These are phyloP conservation scores for Malacoraja senta DNA, from an alignment of 2,797 vertebrate species.

Conservation along the genomic window DNA sequence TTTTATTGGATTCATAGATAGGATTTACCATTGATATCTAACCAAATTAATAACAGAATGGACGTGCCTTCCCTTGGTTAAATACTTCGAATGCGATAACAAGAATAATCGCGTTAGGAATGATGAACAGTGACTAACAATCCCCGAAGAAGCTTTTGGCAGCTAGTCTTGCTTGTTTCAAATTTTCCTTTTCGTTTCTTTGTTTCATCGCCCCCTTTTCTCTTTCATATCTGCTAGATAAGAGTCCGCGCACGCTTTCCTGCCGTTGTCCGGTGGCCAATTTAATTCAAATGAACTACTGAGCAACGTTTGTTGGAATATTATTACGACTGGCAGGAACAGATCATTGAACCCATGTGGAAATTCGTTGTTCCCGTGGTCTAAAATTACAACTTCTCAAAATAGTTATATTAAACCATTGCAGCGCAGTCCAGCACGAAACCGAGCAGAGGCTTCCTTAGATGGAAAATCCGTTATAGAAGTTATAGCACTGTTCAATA, in stretches of 20 bases:
- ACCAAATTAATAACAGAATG: conserved; percentile 10
- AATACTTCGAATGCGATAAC: background rate
- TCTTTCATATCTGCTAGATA: conserved; percentile 3
- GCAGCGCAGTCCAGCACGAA: background rate
- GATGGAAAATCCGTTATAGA: background rate
- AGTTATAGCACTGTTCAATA: conserved; percentile 3
- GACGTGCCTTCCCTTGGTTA: background rate
- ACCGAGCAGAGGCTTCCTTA: background rate
- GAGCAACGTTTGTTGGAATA: background rate
- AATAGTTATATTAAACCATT: background rate
- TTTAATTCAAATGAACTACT: background rate
- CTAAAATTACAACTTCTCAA: background rate
- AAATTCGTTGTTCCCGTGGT: background rate
- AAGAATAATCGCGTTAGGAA: background rate
- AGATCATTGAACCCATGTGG: background rate
- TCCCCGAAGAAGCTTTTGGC: background rate
- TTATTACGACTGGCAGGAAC: background rate
- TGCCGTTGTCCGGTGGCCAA: too few species aligned
- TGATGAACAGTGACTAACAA: background rate
- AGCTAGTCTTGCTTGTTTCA: background rate
- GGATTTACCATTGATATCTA: background rate
- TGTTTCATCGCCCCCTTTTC: background rate
- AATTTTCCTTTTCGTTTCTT: conserved; percentile 21
- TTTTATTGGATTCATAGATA: background rate
- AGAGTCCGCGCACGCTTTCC: background rate